phyloP scores from a whole-genome alignment of 2,888 invertebrate genomes.

The Dicyrtomina minuta region DNA sequence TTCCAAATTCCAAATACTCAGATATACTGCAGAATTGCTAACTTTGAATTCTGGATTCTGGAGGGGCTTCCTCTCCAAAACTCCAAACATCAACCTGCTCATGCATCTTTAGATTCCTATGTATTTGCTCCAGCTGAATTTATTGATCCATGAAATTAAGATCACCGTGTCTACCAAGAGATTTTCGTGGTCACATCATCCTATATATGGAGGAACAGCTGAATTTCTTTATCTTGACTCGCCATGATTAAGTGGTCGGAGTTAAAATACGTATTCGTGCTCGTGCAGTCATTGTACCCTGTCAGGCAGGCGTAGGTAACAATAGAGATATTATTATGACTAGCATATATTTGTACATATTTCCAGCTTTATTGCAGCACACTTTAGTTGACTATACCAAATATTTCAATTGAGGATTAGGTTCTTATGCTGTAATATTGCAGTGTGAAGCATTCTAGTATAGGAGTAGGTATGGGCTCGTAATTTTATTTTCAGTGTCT shows the following conservation, averaged over 20 bases:
- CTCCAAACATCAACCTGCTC: not conserved
- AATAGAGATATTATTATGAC: not conserved
- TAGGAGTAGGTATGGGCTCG: too few species aligned
- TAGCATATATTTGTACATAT: not conserved
- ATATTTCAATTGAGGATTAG: too few species aligned
- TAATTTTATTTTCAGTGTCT: too few species aligned
- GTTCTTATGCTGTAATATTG: too few species aligned
- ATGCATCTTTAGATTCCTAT: not conserved
- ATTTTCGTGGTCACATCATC: not conserved
- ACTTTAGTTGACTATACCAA: too few species aligned
- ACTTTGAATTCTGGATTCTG: not conserved
- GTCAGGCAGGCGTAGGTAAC: too few species aligned
- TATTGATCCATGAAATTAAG: constrained; percentile 29
- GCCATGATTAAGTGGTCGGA: not conserved
- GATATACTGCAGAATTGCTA: not conserved
- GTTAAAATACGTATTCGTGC: not conserved
- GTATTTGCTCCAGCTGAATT: not conserved
- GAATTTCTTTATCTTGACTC: not conserved
- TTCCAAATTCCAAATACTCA: not conserved
- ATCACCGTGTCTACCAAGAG: not conserved
- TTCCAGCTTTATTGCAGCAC: not conserved
- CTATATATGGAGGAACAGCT: not conserved
- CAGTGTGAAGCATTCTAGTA: too few species aligned
- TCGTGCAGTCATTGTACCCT: not conserved
- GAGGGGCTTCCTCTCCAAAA: not conserved